Conservation (phyloP, 2,797 vertebrate species). For the Sebastolobus altivelis region DNA sequence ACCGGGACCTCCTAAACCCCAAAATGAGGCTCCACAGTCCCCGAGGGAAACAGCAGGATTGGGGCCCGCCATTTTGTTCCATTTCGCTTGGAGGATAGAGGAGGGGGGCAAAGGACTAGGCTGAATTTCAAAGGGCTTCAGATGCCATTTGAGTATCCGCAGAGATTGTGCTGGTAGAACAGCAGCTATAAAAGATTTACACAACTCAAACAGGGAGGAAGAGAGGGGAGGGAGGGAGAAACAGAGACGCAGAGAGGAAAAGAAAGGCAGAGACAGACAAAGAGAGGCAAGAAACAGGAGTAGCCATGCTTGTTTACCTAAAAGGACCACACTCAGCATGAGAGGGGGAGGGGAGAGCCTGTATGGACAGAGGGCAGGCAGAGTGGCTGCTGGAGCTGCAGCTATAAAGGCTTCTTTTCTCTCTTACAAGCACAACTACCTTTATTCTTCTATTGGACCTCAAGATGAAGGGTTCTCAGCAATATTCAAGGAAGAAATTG, state of each 20-base stretch:
- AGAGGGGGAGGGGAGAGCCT: conserved; percentile 72
- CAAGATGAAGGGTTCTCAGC: conserved; percentile 12
- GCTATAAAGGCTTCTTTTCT: conserved; percentile 38
- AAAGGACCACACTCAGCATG: conserved; percentile 76
- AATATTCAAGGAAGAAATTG: conserved; percentile 21
- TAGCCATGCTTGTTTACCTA: conserved; percentile 86
- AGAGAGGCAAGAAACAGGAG: conserved; percentile 74
- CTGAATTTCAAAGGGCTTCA: conserved; percentile 80
- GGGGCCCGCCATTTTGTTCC: conserved; percentile 83
- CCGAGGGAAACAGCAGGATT: conserved; percentile 73
- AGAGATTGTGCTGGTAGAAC: conserved; percentile 73
- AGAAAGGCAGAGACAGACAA: conserved; percentile 51
- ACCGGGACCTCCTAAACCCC: conserved; percentile 70
- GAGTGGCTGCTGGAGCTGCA: conserved; percentile 62
- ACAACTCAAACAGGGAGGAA: conserved; percentile 59
- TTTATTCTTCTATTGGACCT: conserved; percentile 29
- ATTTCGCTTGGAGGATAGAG: conserved; percentile 74
- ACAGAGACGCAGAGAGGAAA: conserved; percentile 45
- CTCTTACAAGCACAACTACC: conserved; percentile 25
- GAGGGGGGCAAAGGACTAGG: conserved; percentile 73
- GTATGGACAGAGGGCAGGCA: conserved; percentile 66
- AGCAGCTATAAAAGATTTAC: conserved; percentile 81
- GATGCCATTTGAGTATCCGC: conserved; percentile 81
- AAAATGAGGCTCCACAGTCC: conserved; percentile 74
- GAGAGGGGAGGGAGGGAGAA: conserved; percentile 50